Evolutionary conservation across 2,113 vertebrate species (phyloP), one percentile per base, ranked within the genome.

Genomic region (Physeter macrocephalus): DNA sequence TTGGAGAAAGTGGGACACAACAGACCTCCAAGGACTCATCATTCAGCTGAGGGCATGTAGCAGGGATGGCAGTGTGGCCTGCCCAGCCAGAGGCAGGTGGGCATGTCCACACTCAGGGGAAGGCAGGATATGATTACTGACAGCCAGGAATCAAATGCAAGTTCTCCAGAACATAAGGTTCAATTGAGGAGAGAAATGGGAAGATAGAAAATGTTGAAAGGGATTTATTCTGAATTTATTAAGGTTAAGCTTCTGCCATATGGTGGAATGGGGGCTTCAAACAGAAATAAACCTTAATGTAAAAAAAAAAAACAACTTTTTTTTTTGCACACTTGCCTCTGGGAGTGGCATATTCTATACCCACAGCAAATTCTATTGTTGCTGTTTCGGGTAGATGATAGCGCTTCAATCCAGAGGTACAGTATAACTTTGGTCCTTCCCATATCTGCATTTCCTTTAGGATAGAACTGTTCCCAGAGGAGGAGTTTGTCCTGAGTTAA

Each of bases 401-500:
- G 25, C 0, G 1, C 49, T 92, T 64, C 54, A 78, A 39, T 80
- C n/a, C 3, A 3, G 23, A 67, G 43, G 2, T 18, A 36, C 11
- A 41, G 72, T 13, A 49, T 27, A 59, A 1, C 54, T 12, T 71
- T 18, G 61, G 54, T 25, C n/a, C 46, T 89, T 88, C 34, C 36
- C 72, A 34, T 94, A 62, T 94, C 92, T 87, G 54, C 93, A 52
- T 92, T 89, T 97, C 96, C 95, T 93, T 87, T 78, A 92, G 83
- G 67, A 88, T 66, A 95, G 43, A 96, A 54, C 52, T 80, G 39
- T 62, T 96, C 96, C 95, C 83, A 3, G 71, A 93, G 87, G 97
- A 97, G 74, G 83, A 49, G 74, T 97, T 92, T 93, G 86, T 84
- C 84, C 93, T 29, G 83, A 94, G 95, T 81, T 95, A 89, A 93